Evolutionary conservation across 2,797 vertebrate genomes (phyloP).

Genomic region (Peromyscus aztecus): DNA sequence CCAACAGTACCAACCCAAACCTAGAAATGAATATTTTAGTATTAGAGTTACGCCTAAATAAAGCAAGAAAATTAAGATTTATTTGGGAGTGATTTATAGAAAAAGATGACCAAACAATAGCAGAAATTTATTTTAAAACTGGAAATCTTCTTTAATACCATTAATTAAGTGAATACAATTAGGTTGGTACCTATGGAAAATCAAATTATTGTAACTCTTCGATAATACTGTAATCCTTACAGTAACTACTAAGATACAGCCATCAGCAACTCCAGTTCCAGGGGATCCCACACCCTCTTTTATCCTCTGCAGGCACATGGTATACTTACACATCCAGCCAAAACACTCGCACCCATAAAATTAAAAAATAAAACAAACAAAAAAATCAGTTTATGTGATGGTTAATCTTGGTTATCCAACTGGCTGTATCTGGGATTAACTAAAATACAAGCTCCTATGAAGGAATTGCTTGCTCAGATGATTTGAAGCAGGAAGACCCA

Average conservation of each 20-base stretch:
- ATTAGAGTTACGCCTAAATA: neutral
- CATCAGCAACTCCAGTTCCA: neutral
- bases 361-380: neutral
- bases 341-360: neutral
- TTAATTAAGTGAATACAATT: constrained; percentile 22
- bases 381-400: neutral
- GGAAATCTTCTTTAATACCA: neutral
- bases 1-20: constrained; percentile 98
- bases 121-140: constrained; percentile 61
- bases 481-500: neutral
- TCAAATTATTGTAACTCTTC: neutral
- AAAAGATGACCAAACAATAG: constrained; percentile 52
- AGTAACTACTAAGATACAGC: neutral
- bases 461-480: neutral
- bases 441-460: neutral
- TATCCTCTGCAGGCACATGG: neutral
- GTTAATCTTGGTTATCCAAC: neutral
- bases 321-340: neutral
- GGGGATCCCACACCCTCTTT: neutral
- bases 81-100: neutral
- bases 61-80: constrained; percentile 50
- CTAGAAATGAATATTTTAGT: constrained; percentile 84
- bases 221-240: neutral
- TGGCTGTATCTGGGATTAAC: neutral
- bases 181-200: neutral